phyloP scores from a whole-genome alignment of 2,888 invertebrate species.

The Catocala fraxini region DNA sequence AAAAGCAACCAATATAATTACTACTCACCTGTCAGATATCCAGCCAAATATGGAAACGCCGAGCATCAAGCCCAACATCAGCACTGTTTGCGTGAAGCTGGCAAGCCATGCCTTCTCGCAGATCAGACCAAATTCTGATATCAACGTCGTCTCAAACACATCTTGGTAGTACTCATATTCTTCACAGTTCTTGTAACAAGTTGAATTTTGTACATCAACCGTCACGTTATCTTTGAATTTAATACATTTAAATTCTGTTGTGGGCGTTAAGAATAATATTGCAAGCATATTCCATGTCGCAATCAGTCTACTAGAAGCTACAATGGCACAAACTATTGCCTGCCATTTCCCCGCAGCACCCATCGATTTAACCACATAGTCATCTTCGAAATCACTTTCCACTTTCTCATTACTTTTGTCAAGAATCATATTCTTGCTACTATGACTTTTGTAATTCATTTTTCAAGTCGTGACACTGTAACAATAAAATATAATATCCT shows the following conservation, averaged over 20 bases:
- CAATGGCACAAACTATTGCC: conserved; percentile 47
- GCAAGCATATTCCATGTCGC: conserved; percentile 61
- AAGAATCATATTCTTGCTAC: conserved; percentile 9
- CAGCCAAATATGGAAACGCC: conserved; percentile 67
- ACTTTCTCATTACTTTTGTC: conserved; percentile 20
- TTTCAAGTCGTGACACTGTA: conserved; percentile 34
- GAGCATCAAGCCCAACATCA: conserved; percentile 66
- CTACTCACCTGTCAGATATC: conserved; percentile 82
- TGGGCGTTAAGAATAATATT: conserved; percentile 64
- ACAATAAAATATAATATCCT: neutral
- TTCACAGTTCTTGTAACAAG: conserved; percentile 64
- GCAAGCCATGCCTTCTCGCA: conserved; percentile 67
- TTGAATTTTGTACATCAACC: conserved; percentile 51
- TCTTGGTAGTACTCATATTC: conserved; percentile 58
- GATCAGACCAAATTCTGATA: conserved; percentile 64
- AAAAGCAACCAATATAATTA: conserved; percentile 51
- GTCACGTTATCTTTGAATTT: conserved; percentile 49
- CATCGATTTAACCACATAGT: conserved; percentile 66
- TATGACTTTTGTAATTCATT: conserved; percentile 19
- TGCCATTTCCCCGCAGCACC: conserved; percentile 69
- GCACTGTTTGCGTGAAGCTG: conserved; percentile 63
- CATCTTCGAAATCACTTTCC: conserved; percentile 49
- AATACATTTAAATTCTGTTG: conserved; percentile 60
- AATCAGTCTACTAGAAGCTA: conserved; percentile 52
- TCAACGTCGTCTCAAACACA: conserved; percentile 58